phyloP scores from a whole-genome alignment of 2,888 invertebrate genomes.

The Drosophila engyochracea region DNA sequence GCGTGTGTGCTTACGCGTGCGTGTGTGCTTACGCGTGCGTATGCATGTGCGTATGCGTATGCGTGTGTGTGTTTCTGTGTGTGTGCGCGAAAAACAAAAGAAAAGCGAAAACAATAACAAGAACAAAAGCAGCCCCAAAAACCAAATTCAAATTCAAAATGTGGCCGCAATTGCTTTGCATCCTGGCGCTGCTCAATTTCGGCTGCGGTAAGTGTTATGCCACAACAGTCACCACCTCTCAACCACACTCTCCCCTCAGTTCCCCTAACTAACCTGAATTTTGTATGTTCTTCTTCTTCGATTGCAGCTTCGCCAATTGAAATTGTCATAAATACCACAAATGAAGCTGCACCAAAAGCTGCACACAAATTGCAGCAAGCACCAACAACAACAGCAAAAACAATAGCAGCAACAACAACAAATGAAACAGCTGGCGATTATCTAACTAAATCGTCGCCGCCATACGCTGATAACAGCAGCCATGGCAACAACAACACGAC shows the following conservation, averaged over 20 bases:
- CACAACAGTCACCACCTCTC: conserved; percentile 6
- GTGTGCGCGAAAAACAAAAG: conserved; percentile 69
- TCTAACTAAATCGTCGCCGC: conserved; percentile 58
- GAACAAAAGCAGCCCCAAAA: conserved; percentile 24
- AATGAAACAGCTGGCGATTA: conserved; percentile 77
- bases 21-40: conserved; percentile 26
- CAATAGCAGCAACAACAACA: conserved; percentile 31
- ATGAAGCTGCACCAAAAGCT: conserved; percentile 44
- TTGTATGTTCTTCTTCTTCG: conserved; percentile 5
- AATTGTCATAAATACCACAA: conserved; percentile 66
- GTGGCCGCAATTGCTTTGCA: conserved; percentile 48
- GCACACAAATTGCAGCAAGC: conserved; percentile 47
- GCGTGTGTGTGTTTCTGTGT: conserved; percentile 29
- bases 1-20: conserved; percentile 22
- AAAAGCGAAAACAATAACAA: conserved; percentile 65
- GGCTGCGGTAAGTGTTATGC: conserved; percentile 57
- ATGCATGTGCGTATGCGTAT: conserved; percentile 23
- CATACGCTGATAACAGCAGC: conserved; percentile 69
- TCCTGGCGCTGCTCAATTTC: conserved; percentile 53
- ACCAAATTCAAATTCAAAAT: conserved; percentile 35
- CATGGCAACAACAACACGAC: conserved; percentile 55
- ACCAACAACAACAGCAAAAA: conserved; percentile 22
- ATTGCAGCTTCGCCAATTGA: conserved; percentile 73
- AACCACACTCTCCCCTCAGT: not conserved
- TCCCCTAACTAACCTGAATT: conserved; percentile 61